Evolutionary conservation across 2,113 vertebrate species (phyloP).

Genomic region (Pogona vitticeps): DNA sequence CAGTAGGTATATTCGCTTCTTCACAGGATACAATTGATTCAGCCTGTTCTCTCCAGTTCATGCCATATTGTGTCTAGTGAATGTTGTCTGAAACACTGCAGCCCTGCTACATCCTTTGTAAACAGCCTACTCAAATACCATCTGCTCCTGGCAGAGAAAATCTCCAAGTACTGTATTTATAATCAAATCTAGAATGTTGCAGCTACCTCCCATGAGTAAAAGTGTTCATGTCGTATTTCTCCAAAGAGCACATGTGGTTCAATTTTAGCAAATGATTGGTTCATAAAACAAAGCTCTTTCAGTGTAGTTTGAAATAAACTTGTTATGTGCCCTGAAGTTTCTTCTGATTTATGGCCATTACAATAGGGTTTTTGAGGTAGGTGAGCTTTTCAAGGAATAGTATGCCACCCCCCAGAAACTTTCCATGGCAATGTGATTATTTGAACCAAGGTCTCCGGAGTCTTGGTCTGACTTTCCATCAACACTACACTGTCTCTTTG

Average conservation of each 20-base stretch:
- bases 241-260: background rate
- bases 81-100: background rate
- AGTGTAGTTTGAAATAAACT: background rate
- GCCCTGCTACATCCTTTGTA: background rate
- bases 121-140: background rate
- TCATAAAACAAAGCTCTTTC: background rate
- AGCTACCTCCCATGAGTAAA: background rate
- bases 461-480: too few species aligned
- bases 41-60: background rate
- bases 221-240: background rate
- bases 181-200: background rate
- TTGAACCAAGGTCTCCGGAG: too few species aligned
- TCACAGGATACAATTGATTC: background rate
- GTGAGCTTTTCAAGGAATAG: too few species aligned
- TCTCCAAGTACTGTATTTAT: background rate
- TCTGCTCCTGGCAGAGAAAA: background rate
- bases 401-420: too few species aligned
- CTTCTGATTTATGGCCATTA: too few species aligned
- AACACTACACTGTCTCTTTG: too few species aligned
- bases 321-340: background rate
- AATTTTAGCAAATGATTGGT: background rate
- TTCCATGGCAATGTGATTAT: too few species aligned
- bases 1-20: background rate
- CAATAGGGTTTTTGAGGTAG: too few species aligned
- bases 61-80: background rate